Conservation (phyloP, 2,888 invertebrate species). For the Melolontha melolontha region DNA sequence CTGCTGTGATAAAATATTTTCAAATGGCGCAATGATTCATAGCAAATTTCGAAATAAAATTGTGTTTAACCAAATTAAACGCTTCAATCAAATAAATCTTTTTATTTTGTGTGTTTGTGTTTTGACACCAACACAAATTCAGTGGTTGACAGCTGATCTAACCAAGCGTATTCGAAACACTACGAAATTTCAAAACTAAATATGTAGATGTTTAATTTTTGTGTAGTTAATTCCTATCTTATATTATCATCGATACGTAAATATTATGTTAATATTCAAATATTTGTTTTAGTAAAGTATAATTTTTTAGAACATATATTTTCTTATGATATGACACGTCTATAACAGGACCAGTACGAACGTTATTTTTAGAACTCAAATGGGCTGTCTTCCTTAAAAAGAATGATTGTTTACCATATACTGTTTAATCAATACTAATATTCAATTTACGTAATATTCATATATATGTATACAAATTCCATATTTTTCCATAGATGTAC, state of each 20-base stretch:
- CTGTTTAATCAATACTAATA: conserved; percentile 4
- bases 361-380: neutral
- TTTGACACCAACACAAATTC: conserved; percentile 37
- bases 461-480: neutral
- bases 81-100: conserved; percentile 12
- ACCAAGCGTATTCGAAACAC: conserved; percentile 14
- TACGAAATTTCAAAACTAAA: conserved; percentile 7
- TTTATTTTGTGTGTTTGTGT: conserved; percentile 36
- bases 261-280: neutral
- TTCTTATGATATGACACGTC: neutral
- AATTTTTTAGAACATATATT: neutral
- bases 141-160: conserved; percentile 42
- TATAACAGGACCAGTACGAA: neutral
- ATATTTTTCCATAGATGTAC: too few species aligned
- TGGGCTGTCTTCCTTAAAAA: neutral
- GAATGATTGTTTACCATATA: neutral
- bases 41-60: conserved; percentile 29
- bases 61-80: conserved; percentile 23
- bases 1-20: conserved; percentile 18
- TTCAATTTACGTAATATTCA: conserved; percentile 8
- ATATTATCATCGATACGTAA: conserved; percentile 12
- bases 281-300: neutral
- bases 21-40: conserved; percentile 13
- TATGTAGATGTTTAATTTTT: conserved; percentile 6
- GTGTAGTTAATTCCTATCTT: conserved; percentile 6